A percentile compares a stretch with the other conserved stretches of the same genome.
Evolutionary conservation across 2,113 vertebrate species (phyloP).

Genomic region (Salvelinus fontinalis): DNA sequence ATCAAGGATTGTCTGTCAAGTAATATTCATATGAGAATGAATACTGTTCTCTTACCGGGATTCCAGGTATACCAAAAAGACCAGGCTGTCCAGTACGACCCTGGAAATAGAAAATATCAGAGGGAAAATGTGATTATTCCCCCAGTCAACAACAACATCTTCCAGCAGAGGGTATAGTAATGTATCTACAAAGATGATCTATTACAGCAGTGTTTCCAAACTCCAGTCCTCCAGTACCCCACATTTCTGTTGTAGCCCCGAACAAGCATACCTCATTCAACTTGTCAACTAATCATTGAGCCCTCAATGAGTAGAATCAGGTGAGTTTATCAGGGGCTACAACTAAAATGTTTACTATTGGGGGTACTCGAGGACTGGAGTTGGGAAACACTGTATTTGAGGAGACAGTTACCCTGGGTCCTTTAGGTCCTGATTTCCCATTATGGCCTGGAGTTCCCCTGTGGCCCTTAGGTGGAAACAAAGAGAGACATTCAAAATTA

Average conservation of each 20-base stretch:
- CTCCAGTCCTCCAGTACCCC: no score
- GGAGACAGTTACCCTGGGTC: slow-evolving; percentile 68
- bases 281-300: no score
- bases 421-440: slow-evolving; percentile 67
- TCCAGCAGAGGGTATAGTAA: background rate
- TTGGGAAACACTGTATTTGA: no score
- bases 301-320: no score
- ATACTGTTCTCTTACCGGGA: slow-evolving; percentile 62
- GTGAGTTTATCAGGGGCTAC: no score
- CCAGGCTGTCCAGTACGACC: slow-evolving; percentile 77
- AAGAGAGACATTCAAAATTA: background rate
- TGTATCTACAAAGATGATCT: background rate
- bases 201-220: background rate
- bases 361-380: no score
- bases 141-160: background rate
- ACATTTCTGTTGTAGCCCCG: no score
- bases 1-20: background rate
- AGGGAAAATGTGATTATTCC: background rate
- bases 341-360: no score
- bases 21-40: background rate
- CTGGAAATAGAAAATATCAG: slow-evolving; percentile 45
- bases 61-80: slow-evolving; percentile 72
- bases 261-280: no score
- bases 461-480: slow-evolving; percentile 64
- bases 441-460: slow-evolving; percentile 66